Base-by-base conservation (phyloP, 2,113 vertebrate species). In the Cercopithecus mona region DNA sequence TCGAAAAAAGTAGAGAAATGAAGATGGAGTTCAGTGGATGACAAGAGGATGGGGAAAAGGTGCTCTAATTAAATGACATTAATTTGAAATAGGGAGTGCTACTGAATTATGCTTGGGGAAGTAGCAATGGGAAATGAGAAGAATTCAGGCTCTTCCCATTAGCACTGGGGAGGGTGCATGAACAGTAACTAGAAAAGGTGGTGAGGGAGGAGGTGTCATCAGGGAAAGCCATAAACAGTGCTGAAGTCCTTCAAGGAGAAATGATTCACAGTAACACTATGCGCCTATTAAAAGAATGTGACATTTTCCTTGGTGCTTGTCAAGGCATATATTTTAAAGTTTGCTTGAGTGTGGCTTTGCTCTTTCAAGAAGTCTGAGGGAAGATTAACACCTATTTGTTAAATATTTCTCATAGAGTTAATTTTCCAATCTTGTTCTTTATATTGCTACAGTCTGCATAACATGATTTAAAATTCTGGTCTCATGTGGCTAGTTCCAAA, bases 381-480 rank as follows among this genome's bases (percentile, higher is more conserved):
- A 98, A 93, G 94, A 96, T 97, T 95, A 97, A 84, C 16, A 35
- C 92, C 91, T 98, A 97, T 98, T 98, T 98, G 94, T 61, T 98
- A 98, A 98, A 98, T 98, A 98, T 98, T 99, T 98, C 93, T 96
- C 93, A 97, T 10, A 93, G 98, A 98, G 97, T 98, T 98, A 89
- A 55, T 97, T 96, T 98, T 98, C 98, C 95, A 95, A 0, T 97
- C 92, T 89, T 96, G 35, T 89, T 98, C 94, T 97, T 98, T 89
- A 52, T 94, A 97, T 66, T 92, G 78, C 70, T 96, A 48, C 68
- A 94, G 80, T 45, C 55, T 0, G 0, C 50, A 84, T 43, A 96
- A 48, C 89, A 57, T 70, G 79, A 98, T 98, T 98, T 98, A 98
- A 98, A 98, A 98, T 98, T 98, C 98, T 89, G 81, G 96, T 98